Percentiles rank a stretch among this genome's conserved stretches.
phyloP scores from a whole-genome alignment of 2,888 invertebrate species.

The Seira sanloemensis region DNA sequence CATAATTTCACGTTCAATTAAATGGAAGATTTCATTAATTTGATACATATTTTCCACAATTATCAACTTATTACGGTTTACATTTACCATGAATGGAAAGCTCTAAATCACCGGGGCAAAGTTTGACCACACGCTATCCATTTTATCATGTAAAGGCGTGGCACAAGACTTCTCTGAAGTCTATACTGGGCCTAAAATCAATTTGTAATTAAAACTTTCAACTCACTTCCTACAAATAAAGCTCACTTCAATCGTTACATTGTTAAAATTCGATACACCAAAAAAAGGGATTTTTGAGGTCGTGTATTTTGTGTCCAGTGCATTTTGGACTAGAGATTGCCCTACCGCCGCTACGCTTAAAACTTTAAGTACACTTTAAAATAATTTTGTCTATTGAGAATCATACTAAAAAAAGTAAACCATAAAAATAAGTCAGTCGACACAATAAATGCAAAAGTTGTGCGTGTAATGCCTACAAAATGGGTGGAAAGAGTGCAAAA shows the following conservation, averaged over 20 bases:
- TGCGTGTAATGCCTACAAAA: neutral
- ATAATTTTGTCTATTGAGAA: neutral
- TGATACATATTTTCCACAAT: neutral
- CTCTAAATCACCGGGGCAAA: slow-evolving; percentile 27
- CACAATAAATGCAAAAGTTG: neutral
- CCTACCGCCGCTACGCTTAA: neutral
- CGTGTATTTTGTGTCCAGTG: neutral
- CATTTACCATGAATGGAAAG: too few species aligned
- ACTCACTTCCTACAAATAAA: neutral
- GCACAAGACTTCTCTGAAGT: neutral
- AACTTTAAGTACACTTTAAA: neutral
- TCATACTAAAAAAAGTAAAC: neutral
- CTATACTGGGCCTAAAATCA: neutral
- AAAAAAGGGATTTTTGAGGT: neutral
- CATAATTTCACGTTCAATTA: too few species aligned
- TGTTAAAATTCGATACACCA: neutral
- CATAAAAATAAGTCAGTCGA: neutral
- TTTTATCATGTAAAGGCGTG: neutral
- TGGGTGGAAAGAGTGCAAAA: neutral
- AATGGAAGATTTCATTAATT: neutral
- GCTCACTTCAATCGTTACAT: neutral
- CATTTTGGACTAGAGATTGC: neutral
- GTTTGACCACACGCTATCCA: neutral
- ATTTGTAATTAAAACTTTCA: neutral
- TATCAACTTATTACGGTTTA: neutral